Evolutionary conservation across 2,888 invertebrate genomes (phyloP).

Genomic region (Ophion obscuratus): DNA sequence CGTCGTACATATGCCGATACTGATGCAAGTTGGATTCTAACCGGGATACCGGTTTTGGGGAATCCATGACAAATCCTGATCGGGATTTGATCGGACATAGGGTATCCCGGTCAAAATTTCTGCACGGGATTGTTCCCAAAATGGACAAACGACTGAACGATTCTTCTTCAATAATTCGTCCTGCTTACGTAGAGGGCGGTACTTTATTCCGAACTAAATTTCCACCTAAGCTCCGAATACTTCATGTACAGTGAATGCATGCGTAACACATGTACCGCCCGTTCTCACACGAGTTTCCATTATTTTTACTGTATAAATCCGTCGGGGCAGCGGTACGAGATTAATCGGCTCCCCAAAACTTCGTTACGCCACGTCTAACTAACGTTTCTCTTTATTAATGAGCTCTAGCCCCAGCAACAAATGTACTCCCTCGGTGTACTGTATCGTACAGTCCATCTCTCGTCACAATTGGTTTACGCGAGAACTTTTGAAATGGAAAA

Average conservation of each 20-base stretch:
- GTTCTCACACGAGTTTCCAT: slow-evolving; percentile 59
- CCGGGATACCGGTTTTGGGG: too few species aligned
- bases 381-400: slow-evolving; percentile 68
- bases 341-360: slow-evolving; percentile 68
- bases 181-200: background rate
- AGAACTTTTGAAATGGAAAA: slow-evolving; percentile 47
- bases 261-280: slow-evolving; percentile 23
- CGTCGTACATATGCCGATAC: too few species aligned
- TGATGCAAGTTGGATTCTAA: too few species aligned
- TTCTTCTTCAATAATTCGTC: background rate
- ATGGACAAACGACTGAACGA: background rate
- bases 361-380: slow-evolving; percentile 66
- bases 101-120: too few species aligned
- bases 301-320: slow-evolving; percentile 66
- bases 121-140: too few species aligned
- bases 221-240: background rate
- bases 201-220: background rate
- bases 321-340: slow-evolving; percentile 64
- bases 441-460: slow-evolving; percentile 36
- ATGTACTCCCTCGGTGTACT: slow-evolving; percentile 28
- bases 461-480: slow-evolving; percentile 42
- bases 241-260: background rate
- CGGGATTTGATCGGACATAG: too few species aligned
- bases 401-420: slow-evolving; percentile 38
- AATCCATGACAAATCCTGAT: too few species aligned